Evolutionary conservation across 2,113 vertebrate genomes (phyloP).

Genomic region (Zapus hudsonius): DNA sequence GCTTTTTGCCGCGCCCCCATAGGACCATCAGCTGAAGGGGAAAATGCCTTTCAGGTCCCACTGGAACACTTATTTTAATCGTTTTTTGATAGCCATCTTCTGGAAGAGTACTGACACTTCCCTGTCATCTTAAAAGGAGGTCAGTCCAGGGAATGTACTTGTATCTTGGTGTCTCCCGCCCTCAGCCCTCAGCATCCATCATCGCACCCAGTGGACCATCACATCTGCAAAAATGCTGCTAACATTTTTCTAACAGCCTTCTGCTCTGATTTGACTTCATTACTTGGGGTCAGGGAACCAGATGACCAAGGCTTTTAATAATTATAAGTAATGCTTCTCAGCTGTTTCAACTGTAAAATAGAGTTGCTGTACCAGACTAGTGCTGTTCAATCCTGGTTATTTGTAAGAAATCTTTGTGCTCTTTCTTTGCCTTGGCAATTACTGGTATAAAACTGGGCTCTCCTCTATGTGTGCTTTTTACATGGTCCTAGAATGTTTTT

Average conservation of each 20-base stretch:
- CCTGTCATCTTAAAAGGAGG: constrained; percentile 22
- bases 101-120: constrained; percentile 37
- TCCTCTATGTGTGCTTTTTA: not conserved
- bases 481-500: not conserved
- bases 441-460: not conserved
- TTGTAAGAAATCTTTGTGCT: not conserved
- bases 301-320: constrained; percentile 55
- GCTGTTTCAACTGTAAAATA: constrained; percentile 38
- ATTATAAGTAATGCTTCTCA: not conserved
- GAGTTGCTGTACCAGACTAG: not conserved
- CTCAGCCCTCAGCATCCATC: constrained; percentile 22
- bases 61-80: constrained; percentile 58
- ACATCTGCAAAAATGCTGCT: not conserved
- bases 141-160: not conserved
- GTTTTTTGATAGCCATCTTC: constrained; percentile 60
- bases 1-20: not conserved
- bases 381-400: not conserved
- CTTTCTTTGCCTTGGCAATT: not conserved
- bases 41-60: constrained; percentile 8
- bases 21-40: not conserved
- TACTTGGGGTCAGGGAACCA: not conserved
- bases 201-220: not conserved
- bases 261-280: not conserved
- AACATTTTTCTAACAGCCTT: constrained; percentile 2
- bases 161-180: constrained; percentile 29